These are phyloP conservation scores for Lathronympha strigana DNA, from an alignment of 2,888 invertebrate species.

Conservation along the genomic window DNA sequence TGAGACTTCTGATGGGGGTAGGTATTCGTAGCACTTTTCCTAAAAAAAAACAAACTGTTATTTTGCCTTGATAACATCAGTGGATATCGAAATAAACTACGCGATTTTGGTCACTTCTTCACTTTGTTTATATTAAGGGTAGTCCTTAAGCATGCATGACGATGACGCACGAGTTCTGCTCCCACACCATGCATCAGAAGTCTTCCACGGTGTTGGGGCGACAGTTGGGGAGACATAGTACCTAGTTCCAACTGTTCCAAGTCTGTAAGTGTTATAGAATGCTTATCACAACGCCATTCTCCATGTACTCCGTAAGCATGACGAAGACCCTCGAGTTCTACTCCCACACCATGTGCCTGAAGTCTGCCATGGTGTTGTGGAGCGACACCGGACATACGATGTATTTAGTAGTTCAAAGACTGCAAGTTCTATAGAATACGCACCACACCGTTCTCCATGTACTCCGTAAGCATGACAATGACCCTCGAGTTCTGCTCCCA, in stretches of 20 bases:
- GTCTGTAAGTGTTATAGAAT: not conserved
- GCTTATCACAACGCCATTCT: conserved; percentile 93
- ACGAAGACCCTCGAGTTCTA: conserved; percentile 94
- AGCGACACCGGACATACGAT: no score
- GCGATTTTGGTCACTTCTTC: not conserved
- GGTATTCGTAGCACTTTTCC: conserved; percentile 96
- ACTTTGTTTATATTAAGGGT: conserved; percentile 62
- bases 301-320: conserved; percentile 95
- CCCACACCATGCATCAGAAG: conserved; percentile 99
- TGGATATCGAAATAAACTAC: not conserved
- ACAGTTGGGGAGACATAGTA: no score
- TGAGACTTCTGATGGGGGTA: conserved; percentile 95
- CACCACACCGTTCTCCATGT: conserved; percentile 94
- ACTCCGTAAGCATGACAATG: conserved; percentile 95
- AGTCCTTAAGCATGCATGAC: conserved; percentile 96
- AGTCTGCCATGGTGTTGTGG: conserved; percentile 92
- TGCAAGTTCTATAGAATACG: conserved; percentile 55
- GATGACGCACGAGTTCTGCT: conserved; percentile 94
- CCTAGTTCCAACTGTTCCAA: no score
- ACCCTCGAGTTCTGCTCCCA: conserved; percentile 97
- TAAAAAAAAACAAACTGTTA: conserved; percentile 60
- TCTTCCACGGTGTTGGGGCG: conserved; percentile 92
- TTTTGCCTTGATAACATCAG: no score
- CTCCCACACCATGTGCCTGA: conserved; percentile 99
- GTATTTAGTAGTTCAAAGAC: not conserved